Base-by-base conservation (phyloP, 2,888 invertebrate genomes). In the Sclerodermus sp. region DNA sequence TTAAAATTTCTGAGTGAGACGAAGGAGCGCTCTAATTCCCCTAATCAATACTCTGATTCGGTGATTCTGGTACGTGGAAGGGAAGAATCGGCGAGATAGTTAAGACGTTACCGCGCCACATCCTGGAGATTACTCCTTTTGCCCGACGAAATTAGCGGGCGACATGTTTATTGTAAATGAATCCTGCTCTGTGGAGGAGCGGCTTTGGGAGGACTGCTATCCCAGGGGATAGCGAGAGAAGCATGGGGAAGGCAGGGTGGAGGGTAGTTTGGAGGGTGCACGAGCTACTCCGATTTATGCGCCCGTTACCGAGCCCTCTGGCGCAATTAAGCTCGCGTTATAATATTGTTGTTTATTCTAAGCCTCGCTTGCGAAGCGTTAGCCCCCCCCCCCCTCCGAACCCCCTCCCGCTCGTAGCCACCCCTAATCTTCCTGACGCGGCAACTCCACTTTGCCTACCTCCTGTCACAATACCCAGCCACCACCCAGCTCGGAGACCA, bases 161-260 rank as follows among this genome's bases (percentile, higher is more conserved):
- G 75, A 74, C 74, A 76, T 76, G 72, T 75, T 76, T 77, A 76
- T 76, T 76, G 74, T 72, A 77, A 76, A 77, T 76, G 76, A 77
- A 74, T 74, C 69, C 73, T 68, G 61, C 64, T 61, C 64, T 57
- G 58, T 53, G 44, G 45, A 57, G 48, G 58, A 55, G 51, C 55
- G 51, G 55, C 52, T 53, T 52, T 56, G 47, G 59, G 62, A 58
- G 57, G 53, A 62, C 60, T 57, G 58, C 40, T 62, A 64, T 60
- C 58, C 52, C 37, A 42, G 58, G 56, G 48, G 49, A 48, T 45
- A 46, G 58, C 55, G 45, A 42, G 32, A 45, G 42, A 49, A 36
- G 40, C 32, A n/a, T 23, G 51, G 16, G 34, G 44, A 38, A 50
- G 43, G 45, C 49, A 54, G 46, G 48, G 43, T 47, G 42, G 43